Evolutionary conservation across 2,888 invertebrate species (phyloP).

Genomic region (Crioceris asparagi): DNA sequence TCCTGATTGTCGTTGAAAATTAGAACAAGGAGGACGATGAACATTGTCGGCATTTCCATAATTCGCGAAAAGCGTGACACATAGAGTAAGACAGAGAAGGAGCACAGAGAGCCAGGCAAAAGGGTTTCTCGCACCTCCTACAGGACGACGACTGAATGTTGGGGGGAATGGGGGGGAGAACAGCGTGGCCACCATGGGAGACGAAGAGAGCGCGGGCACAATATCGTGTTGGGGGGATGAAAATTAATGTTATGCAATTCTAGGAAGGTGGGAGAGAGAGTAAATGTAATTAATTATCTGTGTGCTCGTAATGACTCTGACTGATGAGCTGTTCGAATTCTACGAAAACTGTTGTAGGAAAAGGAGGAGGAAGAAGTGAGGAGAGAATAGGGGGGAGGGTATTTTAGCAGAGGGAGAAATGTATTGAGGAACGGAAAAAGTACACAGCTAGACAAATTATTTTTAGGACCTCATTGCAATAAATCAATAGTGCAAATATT

Average conservation of each 20-base stretch:
- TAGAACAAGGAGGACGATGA: no score
- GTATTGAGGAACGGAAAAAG: background rate
- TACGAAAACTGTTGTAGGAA: no score
- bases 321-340: conserved; percentile 46
- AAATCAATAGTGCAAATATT: no score
- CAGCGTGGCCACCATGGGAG: conserved; percentile 5
- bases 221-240: conserved; percentile 22
- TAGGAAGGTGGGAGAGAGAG: conserved; percentile 47
- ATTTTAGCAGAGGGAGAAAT: background rate
- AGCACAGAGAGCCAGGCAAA: no score
- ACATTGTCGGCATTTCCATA: no score
- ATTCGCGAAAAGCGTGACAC: no score
- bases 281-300: conserved; percentile 57
- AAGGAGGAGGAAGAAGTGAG: conserved; percentile 19
- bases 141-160: no score
- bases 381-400: conserved; percentile 18
- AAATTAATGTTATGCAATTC: conserved; percentile 44
- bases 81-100: no score
- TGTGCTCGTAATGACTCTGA: conserved; percentile 52
- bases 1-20: no score
- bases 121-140: conserved; percentile 8
- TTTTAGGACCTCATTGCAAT: no score
- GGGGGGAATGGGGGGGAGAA: conserved; percentile 17
- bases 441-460: no score
- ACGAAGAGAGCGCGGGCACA: conserved; percentile 16